A percentile compares a stretch with the other conserved stretches of the same genome.
Evolutionary conservation across 1,140 invertebrate species (phyloP).

Genomic region (Laupala kohalensis): DNA sequence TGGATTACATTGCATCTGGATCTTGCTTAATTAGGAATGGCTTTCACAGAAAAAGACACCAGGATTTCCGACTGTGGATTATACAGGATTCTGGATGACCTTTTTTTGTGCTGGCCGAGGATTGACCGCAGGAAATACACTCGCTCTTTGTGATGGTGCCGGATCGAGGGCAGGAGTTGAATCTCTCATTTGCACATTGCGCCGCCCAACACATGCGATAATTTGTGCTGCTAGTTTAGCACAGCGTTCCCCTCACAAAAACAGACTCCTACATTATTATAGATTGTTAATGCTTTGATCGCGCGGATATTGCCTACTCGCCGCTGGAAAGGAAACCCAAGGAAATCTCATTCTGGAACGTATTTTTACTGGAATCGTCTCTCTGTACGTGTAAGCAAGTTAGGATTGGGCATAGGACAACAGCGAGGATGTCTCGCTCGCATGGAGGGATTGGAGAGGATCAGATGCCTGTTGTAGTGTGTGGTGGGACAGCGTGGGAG

Average conservation of each 20-base stretch:
- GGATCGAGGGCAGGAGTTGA: not conserved
- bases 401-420: not conserved
- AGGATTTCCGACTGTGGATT: not conserved
- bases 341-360: not conserved
- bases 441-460: not conserved
- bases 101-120: conserved; percentile 1
- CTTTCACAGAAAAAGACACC: conserved; percentile 1
- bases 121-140: not conserved
- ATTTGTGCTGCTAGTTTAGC: not conserved
- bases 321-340: not conserved
- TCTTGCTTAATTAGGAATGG: not conserved
- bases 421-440: not conserved
- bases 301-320: not conserved
- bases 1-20: not conserved
- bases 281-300: not conserved
- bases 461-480: not conserved
- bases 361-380: not conserved
- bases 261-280: not conserved
- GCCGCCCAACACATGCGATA: not conserved
- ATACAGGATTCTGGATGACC: conserved; percentile 3
- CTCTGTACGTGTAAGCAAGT: not conserved
- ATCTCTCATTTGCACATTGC: not conserved
- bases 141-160: not conserved
- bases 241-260: not conserved
- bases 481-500: not conserved